Conservation (phyloP, 2,888 invertebrate species). For the Thysanoteuthis rhombus region DNA sequence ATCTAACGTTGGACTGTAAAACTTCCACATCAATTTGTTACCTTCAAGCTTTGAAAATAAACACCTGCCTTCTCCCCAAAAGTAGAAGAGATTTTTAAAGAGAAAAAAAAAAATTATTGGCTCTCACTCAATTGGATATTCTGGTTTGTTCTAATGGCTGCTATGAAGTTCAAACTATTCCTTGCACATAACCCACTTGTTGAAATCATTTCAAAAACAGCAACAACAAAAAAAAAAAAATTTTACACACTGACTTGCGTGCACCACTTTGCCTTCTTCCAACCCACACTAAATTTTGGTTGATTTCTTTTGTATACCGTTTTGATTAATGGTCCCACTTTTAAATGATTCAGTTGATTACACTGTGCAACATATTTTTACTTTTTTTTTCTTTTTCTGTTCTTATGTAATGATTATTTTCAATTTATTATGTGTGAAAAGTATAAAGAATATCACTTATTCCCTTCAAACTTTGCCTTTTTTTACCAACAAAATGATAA, state of each 20-base stretch:
- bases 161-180: background rate
- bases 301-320: background rate
- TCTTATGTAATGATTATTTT: no score
- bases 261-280: background rate
- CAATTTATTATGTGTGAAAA: no score
- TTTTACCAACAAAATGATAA: no score
- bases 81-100: background rate
- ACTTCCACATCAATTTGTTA: background rate
- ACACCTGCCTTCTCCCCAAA: background rate
- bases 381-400: no score
- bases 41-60: background rate
- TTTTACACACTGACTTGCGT: background rate
- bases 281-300: background rate
- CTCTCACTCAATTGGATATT: background rate
- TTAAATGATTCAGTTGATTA: background rate
- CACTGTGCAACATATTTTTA: no score
- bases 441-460: no score
- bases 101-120: background rate
- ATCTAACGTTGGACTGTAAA: background rate
- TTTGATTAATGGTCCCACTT: background rate
- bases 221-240: background rate
- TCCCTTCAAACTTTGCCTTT: no score
- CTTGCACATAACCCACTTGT: constrained; percentile 12
- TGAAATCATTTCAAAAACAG: background rate
- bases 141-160: background rate